phyloP scores from a whole-genome alignment of 2,888 invertebrate genomes.

The Aphodius granarius region DNA sequence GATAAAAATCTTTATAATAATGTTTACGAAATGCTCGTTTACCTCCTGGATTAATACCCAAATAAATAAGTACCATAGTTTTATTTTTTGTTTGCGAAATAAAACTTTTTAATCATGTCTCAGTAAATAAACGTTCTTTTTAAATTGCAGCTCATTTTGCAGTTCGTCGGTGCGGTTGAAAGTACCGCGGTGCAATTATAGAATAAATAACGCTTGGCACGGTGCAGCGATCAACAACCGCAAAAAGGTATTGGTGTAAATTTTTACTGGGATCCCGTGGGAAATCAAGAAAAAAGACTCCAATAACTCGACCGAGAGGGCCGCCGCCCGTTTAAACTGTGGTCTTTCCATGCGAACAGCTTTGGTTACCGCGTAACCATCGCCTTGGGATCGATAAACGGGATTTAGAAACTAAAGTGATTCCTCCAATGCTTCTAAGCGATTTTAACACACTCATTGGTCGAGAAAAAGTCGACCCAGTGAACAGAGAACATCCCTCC shows the following conservation, averaged over 20 bases:
- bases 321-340: constrained; percentile 42
- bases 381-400: constrained; percentile 44
- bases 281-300: constrained; percentile 45
- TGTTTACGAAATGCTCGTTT: no score
- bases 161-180: no score
- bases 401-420: constrained; percentile 45
- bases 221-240: background rate
- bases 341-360: constrained; percentile 40
- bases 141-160: no score
- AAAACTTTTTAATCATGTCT: no score
- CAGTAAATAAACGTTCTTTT: no score
- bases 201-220: no score
- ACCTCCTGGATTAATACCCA: no score
- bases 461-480: constrained; percentile 20
- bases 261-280: background rate
- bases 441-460: constrained; percentile 28
- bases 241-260: constrained; percentile 5
- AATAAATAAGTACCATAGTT: no score
- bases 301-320: constrained; percentile 39
- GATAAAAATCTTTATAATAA: no score
- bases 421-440: constrained; percentile 33
- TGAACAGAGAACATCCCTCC: constrained; percentile 23
- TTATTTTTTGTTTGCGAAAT: no score
- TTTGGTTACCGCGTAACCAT: constrained; percentile 42
- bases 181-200: no score